phyloP scores from a whole-genome alignment of 2,113 vertebrate species.

The Dissostichus mawsoni region DNA sequence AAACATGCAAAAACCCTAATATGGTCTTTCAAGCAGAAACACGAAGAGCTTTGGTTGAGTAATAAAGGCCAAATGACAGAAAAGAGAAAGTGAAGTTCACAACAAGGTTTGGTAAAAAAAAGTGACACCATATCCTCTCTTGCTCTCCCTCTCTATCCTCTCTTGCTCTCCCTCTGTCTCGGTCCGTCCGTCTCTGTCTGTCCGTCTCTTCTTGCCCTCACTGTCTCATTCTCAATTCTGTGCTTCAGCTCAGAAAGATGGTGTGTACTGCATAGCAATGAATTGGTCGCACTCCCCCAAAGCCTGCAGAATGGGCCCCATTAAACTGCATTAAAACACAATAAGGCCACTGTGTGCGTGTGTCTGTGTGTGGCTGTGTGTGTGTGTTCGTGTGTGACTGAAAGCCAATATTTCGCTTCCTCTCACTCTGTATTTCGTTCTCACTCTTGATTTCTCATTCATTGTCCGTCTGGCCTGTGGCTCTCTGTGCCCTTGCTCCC shows the following conservation, averaged over 20 bases:
- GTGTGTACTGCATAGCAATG: constrained; percentile 78
- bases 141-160: constrained; percentile 16
- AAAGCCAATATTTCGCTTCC: constrained; percentile 65
- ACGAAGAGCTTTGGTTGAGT: constrained; percentile 26
- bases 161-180: neutral
- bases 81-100: constrained; percentile 40
- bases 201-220: constrained; percentile 14
- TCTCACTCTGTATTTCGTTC: constrained; percentile 58
- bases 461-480: constrained; percentile 52
- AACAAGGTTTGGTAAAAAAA: constrained; percentile 60
- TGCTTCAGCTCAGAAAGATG: constrained; percentile 67
- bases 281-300: constrained; percentile 70
- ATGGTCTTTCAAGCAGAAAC: constrained; percentile 12
- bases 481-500: constrained; percentile 23
- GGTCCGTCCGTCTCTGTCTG: constrained; percentile 1
- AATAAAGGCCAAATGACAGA: constrained; percentile 64
- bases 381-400: constrained; percentile 44
- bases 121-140: constrained; percentile 20
- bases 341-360: constrained; percentile 76
- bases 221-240: constrained; percentile 50
- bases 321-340: constrained; percentile 85
- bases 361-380: constrained; percentile 40
- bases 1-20: constrained; percentile 22
- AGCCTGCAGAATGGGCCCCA: constrained; percentile 73
- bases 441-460: constrained; percentile 61